phyloP scores from a whole-genome alignment of 2,113 vertebrate genomes.

The Isurus oxyrinchus region DNA sequence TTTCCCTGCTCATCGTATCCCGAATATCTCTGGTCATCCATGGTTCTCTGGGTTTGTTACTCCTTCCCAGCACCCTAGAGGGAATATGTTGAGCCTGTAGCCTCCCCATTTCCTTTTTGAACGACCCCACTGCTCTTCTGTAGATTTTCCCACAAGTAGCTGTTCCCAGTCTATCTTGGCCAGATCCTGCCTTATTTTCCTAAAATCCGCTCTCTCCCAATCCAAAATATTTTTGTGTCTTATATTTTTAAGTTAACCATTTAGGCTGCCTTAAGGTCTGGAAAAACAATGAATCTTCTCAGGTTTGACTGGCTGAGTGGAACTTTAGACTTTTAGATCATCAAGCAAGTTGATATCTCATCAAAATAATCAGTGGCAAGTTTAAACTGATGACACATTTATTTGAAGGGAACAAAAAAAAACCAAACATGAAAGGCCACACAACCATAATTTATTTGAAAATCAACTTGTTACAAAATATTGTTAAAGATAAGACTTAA shows the following conservation, averaged over 20 bases:
- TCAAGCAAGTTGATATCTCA: not conserved
- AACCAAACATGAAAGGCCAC: not conserved
- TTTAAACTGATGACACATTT: not conserved
- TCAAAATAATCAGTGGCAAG: not conserved
- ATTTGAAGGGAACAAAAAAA: not conserved
- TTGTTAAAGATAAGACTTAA: not conserved
- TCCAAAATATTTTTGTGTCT: too few relatives aligned
- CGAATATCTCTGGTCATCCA: too few relatives aligned
- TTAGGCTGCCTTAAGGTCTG: not conserved
- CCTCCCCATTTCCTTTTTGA: too few relatives aligned
- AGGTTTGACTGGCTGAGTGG: not conserved
- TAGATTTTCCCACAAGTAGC: too few relatives aligned
- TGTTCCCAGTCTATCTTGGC: too few relatives aligned
- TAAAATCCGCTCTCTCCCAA: too few relatives aligned
- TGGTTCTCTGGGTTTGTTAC: too few relatives aligned
- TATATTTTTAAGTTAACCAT: not conserved
- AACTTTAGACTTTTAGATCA: not conserved
- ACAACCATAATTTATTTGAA: constrained; percentile 2
- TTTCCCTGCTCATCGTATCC: too few relatives aligned
- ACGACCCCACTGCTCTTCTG: too few relatives aligned
- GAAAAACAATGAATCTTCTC: not conserved
- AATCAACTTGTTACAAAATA: not conserved
- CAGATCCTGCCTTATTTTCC: too few relatives aligned
- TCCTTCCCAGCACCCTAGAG: too few relatives aligned
- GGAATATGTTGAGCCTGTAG: too few relatives aligned